These are phyloP conservation scores for Cephonodes hylas DNA, from an alignment of 2,888 invertebrate genomes.

Conservation along the genomic window DNA sequence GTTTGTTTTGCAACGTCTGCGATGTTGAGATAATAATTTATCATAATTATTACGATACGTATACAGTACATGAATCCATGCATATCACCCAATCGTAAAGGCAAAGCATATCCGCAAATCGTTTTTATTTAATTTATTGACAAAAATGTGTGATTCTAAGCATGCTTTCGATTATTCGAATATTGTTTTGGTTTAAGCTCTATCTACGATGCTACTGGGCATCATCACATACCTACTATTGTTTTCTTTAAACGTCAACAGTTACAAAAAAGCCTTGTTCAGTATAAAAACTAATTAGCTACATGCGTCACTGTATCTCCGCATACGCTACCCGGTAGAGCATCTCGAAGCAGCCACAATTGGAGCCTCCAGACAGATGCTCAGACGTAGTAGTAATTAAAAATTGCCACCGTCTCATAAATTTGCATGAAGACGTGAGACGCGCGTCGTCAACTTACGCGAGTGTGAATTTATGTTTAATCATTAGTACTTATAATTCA, in stretches of 20 bases:
- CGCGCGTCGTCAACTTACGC: conserved; percentile 16
- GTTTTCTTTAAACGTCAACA: too few species aligned
- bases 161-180: too few species aligned
- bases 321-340: not conserved
- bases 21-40: not conserved
- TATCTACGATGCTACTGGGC: too few species aligned
- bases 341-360: conserved; percentile 22
- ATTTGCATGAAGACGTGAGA: conserved; percentile 58
- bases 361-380: conserved; percentile 62
- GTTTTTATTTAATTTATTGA: too few species aligned
- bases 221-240: too few species aligned
- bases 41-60: too few species aligned
- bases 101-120: too few species aligned
- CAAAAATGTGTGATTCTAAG: too few species aligned
- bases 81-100: too few species aligned
- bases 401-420: conserved; percentile 68
- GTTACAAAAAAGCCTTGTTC: not conserved
- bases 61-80: too few species aligned
- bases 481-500: not conserved
- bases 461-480: conserved; percentile 20
- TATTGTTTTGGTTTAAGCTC: too few species aligned
- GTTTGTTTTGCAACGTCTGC: not conserved
- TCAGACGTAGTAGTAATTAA: conserved; percentile 76
- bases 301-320: not conserved
- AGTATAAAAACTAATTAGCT: not conserved